Percentiles rank a stretch among this genome's conserved stretches.
Conservation (phyloP, 2,113 vertebrate species). For the Climacteris rufus region DNA sequence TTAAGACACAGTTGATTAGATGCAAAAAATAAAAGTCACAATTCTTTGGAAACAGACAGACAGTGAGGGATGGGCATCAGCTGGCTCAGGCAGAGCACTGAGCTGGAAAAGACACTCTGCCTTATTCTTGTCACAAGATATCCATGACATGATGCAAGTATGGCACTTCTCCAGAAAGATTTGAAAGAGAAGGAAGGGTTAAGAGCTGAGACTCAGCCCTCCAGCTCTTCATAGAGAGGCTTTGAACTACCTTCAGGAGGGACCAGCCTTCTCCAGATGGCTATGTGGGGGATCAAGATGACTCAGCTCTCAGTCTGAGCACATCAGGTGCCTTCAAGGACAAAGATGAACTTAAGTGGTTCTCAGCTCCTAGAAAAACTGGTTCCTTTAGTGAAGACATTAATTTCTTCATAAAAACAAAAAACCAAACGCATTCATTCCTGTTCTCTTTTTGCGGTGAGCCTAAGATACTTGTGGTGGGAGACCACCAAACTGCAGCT, state of each 20-base stretch:
- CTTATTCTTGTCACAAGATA: background rate
- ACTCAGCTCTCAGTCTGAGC: background rate
- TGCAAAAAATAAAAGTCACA: background rate
- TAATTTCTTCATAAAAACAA: background rate
- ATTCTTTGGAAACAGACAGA: background rate
- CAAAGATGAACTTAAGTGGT: background rate
- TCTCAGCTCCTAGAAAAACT: background rate
- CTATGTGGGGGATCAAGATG: background rate
- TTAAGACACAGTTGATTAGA: background rate
- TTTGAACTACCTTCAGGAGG: background rate
- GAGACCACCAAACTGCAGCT: background rate
- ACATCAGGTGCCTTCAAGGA: background rate
- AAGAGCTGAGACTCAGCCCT: background rate
- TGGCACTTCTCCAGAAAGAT: background rate
- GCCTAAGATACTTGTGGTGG: background rate
- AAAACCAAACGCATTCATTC: background rate
- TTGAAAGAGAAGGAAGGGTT: background rate
- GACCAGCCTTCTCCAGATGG: background rate
- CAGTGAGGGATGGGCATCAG: background rate
- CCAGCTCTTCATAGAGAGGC: background rate
- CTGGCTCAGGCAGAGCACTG: background rate
- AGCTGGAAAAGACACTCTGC: background rate
- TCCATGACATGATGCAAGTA: fast-evolving
- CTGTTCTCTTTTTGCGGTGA: background rate
- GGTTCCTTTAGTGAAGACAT: background rate